Evolutionary conservation across 2,113 vertebrate species (phyloP).

Genomic region (Arenaria interpres): DNA sequence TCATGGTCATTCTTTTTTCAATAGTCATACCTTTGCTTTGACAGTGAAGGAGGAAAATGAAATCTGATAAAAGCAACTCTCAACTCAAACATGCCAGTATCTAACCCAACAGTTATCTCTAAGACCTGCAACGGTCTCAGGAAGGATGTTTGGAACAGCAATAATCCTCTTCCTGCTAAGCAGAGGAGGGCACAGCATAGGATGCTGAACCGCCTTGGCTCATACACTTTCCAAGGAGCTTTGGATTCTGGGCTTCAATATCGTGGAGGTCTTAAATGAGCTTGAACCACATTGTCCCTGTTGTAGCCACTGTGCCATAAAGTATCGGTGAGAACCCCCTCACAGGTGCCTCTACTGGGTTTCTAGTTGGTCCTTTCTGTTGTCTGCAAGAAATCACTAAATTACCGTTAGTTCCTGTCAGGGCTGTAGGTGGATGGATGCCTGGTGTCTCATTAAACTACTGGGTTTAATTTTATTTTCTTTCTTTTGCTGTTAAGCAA

Average conservation of each 20-base stretch:
- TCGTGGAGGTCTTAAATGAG: not conserved
- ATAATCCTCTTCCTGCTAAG: not conserved
- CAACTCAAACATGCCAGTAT: not conserved
- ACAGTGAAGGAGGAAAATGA: not conserved
- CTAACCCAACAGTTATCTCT: not conserved
- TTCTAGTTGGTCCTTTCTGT: not conserved
- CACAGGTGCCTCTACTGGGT: not conserved
- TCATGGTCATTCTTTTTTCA: not conserved
- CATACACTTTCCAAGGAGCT: not conserved
- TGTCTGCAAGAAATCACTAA: not conserved
- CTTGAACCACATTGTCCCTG: not conserved
- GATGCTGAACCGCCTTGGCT: not conserved
- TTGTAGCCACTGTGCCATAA: not conserved
- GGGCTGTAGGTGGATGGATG: not conserved
- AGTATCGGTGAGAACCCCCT: not conserved
- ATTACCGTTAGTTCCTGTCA: not conserved
- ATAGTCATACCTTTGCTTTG: not conserved
- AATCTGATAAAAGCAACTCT: not conserved
- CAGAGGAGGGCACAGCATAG: not conserved
- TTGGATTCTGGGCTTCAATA: not conserved
- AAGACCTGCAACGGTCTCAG: not conserved
- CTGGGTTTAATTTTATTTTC: not conserved
- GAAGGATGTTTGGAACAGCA: not conserved
- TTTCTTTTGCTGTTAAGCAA: not conserved
- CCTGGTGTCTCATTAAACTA: not conserved